phyloP scores from a whole-genome alignment of 2,888 invertebrate species.

The Metacarcinus magister region DNA sequence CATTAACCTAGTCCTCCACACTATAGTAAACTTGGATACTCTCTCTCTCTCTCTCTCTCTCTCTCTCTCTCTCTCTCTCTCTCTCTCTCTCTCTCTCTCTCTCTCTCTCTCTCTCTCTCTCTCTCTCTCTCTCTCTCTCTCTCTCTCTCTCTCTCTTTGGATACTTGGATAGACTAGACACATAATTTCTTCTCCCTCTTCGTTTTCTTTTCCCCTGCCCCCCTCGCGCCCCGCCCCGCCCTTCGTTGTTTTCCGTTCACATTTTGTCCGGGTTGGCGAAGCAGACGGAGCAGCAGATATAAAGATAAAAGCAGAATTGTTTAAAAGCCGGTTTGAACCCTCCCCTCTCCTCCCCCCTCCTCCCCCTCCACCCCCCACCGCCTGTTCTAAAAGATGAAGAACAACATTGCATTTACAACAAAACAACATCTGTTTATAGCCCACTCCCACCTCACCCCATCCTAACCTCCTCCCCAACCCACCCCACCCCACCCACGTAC shows the following conservation, averaged over 20 bases:
- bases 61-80: not conserved
- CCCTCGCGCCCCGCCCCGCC: not conserved
- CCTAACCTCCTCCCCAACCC: not conserved
- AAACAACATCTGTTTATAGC: constrained; percentile 11
- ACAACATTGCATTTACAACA: constrained; percentile 15
- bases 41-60: not conserved
- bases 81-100: not conserved
- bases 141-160: not conserved
- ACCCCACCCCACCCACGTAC: not conserved
- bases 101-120: not conserved
- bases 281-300: not conserved
- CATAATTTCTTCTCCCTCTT: not conserved
- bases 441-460: not conserved
- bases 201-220: not conserved
- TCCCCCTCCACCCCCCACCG: not conserved
- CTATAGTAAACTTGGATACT: not conserved
- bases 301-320: constrained; percentile 42
- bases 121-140: constrained; percentile 26
- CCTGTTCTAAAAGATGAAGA: not conserved
- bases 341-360: not conserved
- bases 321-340: constrained; percentile 29
- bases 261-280: not conserved
- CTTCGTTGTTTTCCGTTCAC: too few species aligned
- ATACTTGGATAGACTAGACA: not conserved
- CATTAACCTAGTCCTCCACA: not conserved